Base-by-base conservation (phyloP, 2,888 invertebrate genomes). In the Eilema caniola region DNA sequence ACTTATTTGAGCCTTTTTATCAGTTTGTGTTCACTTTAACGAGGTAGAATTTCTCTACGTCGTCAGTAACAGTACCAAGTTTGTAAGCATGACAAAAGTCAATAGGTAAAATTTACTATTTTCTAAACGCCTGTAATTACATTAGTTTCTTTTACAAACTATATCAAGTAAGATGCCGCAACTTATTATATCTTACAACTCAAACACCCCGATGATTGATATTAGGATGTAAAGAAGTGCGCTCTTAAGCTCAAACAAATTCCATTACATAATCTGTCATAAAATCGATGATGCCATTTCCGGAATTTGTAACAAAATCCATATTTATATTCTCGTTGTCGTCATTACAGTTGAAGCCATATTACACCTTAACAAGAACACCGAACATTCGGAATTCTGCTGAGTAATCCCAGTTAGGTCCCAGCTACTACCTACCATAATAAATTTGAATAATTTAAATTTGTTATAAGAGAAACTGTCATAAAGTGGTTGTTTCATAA, bases 371-470 rank as follows among this genome's bases (percentile, higher is more conserved):
- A 67, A 60, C 65, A 70, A n/a, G 64, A 64, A 66, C 57, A 66
- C 10, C 64, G 61, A 66, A 82, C 72, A 79, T 75, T 77, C 69
- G 78, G 64, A 73, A 74, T 80, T 56, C 83, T 73, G 66, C 72
- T n/a, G 67, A 66, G 72, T 73, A 81, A 74, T 73, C 70, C 70
- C 73, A 70, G 72, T 77, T 70, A 74, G 69, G 72, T 70, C 74
- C 70, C 67, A 69, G 70, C 67, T 24, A 66, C 60, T 67, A 37
- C 65, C 64, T 53, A 53, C 53, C 53, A 77, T 74, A 73, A 82
- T 81, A 82, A 82, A 82, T 82, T 82, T 75, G 77, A 83, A 82
- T 83, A 76, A 82, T 76, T 82, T 79, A 77, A 82, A 82, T 80
- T 80, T 80, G 74, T 75, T 83, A 28, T 77, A 73, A 66, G 75